Conservation (phyloP, 30 jellyfish, hydroid and myxozoan species). For the Nemopilema nomurai region DNA sequence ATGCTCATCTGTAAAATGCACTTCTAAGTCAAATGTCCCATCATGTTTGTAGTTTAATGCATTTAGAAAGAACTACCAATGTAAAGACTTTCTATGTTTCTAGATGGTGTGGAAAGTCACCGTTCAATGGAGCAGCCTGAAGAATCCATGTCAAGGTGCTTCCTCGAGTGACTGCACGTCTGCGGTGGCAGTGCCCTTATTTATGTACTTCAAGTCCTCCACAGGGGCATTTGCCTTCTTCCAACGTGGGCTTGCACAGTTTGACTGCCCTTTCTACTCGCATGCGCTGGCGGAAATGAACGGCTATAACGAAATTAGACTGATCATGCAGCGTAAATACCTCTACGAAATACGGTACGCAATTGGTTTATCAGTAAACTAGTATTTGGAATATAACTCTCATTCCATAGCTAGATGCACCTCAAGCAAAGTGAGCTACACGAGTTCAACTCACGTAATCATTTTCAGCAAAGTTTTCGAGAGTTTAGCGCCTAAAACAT, state of each 20-base stretch:
- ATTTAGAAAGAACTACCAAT: no score
- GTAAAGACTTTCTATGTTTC: not conserved
- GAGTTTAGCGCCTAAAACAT: no score
- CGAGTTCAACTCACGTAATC: no score
- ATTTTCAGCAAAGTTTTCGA: no score
- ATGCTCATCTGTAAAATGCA: no score
- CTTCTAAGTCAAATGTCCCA: no score
- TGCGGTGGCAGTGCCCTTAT: not conserved
- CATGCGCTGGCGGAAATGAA: not conserved
- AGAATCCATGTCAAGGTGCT: slow-evolving; percentile 19
- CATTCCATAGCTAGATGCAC: no score
- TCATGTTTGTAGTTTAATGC: no score
- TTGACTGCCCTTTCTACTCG: not conserved
- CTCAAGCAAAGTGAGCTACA: no score
- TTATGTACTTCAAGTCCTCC: slow-evolving; percentile 14
- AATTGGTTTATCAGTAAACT: no score
- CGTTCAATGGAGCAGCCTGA: not conserved
- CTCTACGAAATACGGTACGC: slow-evolving; percentile 17
- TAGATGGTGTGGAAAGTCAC: slow-evolving; percentile 19
- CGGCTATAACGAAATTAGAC: slow-evolving; percentile 5
- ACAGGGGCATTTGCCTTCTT: not conserved
- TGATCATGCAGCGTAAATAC: not conserved
- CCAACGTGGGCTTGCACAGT: not conserved
- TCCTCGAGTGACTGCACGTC: slow-evolving; percentile 8
- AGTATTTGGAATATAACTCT: no score